Base-by-base conservation (phyloP, 2,888 invertebrate species). In the Meiosimyza platycephala region DNA sequence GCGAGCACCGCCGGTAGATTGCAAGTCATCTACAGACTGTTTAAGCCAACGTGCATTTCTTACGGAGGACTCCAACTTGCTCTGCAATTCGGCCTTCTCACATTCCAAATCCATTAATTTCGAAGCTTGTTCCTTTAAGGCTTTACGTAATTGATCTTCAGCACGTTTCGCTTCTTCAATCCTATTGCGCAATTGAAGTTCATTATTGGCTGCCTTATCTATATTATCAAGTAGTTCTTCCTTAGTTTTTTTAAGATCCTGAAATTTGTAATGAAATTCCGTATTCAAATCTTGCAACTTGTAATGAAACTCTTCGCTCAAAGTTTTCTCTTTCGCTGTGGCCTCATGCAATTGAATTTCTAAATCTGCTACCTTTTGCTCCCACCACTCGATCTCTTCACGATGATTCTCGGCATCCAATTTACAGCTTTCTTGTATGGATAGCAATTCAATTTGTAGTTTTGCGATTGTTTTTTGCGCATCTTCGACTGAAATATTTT, bases 261-360 rank as follows among this genome's bases (percentile, higher is more conserved):
- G 67, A 67, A 54, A 55, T 55, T 67, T 67, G 13, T 67, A 67
- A 16, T 67, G 67, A 67, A 67, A 67, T 16, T 67, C 67, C 47
- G 55, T 67, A 18, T 67, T 67, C 12, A 67, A 47, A 12, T 67
- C 67, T 15, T 67, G 67, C n/a, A 67, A 18, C 22, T 67, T 67
- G 15, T 67, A 67, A 18, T 67, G 67, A 47, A 67, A 67, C n/a
- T 40, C 67, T 55, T 67, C 67, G 18, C 55, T 54, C 13, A 67
- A 55, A 16, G 67, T 67, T 55, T 67, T 67, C 54, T 67, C 67
- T 50, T 67, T 67, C 9, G 67, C 55, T n/a, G 33, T 33, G 13
- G 55, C 54, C 40, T 67, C 55, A 33, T 55, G 67, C 55, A 67
- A 22, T 18, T 33, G 40, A 40, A 67, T 55, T 55, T 67, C 67